phyloP scores from a whole-genome alignment of 2,888 invertebrate species.

The Brachyopa scutellaris region DNA sequence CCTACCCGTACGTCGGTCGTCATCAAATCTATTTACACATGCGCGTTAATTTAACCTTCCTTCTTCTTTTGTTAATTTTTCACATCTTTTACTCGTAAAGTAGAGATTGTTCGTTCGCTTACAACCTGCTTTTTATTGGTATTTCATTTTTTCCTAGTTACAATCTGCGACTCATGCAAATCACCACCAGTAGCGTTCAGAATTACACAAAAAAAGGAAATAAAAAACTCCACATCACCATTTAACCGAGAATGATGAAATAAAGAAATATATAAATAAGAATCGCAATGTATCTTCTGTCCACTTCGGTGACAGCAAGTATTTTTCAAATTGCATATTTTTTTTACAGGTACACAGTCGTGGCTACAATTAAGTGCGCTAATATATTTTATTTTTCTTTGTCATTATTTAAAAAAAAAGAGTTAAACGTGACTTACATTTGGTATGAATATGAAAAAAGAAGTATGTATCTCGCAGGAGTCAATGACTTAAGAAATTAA shows the following conservation, averaged over 20 bases:
- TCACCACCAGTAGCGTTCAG: slow-evolving; percentile 5
- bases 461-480: slow-evolving; percentile 23
- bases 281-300: slow-evolving; percentile 44
- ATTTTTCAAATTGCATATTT: slow-evolving; percentile 56
- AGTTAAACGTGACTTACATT: slow-evolving; percentile 62
- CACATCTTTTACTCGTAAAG: slow-evolving; percentile 7
- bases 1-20: slow-evolving; percentile 2
- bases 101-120: slow-evolving; percentile 20
- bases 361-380: slow-evolving; percentile 54
- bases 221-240: slow-evolving; percentile 21
- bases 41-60: slow-evolving; percentile 27
- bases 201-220: slow-evolving; percentile 10
- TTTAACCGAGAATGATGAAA: slow-evolving; percentile 56
- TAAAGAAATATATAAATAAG: too few relatives aligned
- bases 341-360: slow-evolving; percentile 21
- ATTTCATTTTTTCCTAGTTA: slow-evolving; percentile 18
- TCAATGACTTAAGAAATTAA: slow-evolving; percentile 61
- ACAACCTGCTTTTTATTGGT: slow-evolving; percentile 14
- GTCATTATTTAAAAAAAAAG: slow-evolving; percentile 10
- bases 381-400: slow-evolving; percentile 41
- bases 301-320: slow-evolving; percentile 47
- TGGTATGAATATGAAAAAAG: slow-evolving; percentile 28
- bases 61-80: neutral
- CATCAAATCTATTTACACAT: slow-evolving; percentile 46
- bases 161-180: slow-evolving; percentile 31